Evolutionary conservation across 30 jellyfish, hydroid and myxozoan genomes (phyloP).

Genomic region (Mastigias papua): DNA sequence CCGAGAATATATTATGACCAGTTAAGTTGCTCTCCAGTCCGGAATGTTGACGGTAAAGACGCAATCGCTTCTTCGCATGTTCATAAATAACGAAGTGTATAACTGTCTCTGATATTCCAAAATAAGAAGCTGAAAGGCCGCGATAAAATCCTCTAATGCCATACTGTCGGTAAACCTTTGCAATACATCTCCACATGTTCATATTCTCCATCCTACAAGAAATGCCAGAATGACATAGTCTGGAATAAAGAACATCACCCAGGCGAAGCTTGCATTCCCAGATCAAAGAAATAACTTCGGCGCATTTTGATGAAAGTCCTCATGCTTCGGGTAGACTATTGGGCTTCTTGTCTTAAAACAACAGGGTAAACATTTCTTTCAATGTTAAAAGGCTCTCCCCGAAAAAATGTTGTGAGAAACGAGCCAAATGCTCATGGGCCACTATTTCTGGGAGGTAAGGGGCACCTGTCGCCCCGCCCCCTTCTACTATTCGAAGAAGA

Average conservation of each 20-base stretch:
- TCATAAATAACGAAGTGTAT: constrained; percentile 97
- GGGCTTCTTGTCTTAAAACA: too few species aligned
- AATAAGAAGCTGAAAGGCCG: constrained; percentile 98
- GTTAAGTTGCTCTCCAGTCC: constrained; percentile 54
- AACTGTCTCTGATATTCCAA: constrained; percentile 95
- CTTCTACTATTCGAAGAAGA: too few species aligned
- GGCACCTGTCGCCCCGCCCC: too few species aligned
- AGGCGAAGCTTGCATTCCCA: too few species aligned
- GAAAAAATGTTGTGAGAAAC: too few species aligned
- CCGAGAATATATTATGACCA: constrained; percentile 86
- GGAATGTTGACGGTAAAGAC: constrained; percentile 66
- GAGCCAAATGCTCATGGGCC: too few species aligned
- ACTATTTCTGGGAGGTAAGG: too few species aligned
- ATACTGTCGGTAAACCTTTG: constrained; percentile 74
- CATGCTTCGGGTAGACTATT: too few species aligned
- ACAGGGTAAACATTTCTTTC: too few species aligned
- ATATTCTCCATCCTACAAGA: constrained; percentile 57
- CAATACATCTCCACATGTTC: constrained; percentile 72
- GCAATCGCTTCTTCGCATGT: constrained; percentile 82
- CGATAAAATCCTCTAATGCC: constrained; percentile 97
- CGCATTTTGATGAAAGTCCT: background rate
- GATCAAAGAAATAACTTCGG: background rate
- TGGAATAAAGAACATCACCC: too few species aligned
- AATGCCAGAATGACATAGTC: background rate
- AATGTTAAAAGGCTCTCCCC: too few species aligned